A percentile compares a stretch with the other conserved stretches of the same genome.
phyloP scores from a whole-genome alignment of 2,113 vertebrate species.

The Alethe diademata region DNA sequence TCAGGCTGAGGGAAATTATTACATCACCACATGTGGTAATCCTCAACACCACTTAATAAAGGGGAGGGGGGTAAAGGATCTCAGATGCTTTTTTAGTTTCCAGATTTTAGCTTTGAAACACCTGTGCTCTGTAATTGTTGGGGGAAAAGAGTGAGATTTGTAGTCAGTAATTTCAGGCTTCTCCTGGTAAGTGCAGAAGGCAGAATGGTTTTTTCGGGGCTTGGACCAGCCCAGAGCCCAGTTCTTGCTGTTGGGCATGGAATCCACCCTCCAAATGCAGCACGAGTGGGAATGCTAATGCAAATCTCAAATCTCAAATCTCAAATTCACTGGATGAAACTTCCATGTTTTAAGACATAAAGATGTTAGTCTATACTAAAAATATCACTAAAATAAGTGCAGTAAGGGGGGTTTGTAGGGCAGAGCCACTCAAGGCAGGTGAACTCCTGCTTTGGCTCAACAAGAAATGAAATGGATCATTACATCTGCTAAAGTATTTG shows the following conservation, averaged over 20 bases:
- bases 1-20: constrained; percentile 17
- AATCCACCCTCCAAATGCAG: neutral
- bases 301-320: neutral
- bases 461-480: neutral
- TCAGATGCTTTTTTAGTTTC: neutral
- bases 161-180: neutral
- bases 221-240: neutral
- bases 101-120: neutral
- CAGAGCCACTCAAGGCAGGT: neutral
- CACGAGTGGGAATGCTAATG: accelerated
- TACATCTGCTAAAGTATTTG: neutral
- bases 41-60: neutral
- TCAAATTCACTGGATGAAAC: neutral
- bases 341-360: neutral
- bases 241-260: neutral
- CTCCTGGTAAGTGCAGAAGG: neutral
- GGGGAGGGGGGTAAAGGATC: neutral
- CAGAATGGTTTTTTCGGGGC: neutral
- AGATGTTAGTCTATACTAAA: neutral
- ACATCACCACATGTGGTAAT: neutral
- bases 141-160: neutral
- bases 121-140: neutral
- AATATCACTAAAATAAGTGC: neutral
- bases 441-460: neutral
- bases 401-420: neutral